Conservation (phyloP, 2,113 vertebrate species). For the Anolis sagrei region DNA sequence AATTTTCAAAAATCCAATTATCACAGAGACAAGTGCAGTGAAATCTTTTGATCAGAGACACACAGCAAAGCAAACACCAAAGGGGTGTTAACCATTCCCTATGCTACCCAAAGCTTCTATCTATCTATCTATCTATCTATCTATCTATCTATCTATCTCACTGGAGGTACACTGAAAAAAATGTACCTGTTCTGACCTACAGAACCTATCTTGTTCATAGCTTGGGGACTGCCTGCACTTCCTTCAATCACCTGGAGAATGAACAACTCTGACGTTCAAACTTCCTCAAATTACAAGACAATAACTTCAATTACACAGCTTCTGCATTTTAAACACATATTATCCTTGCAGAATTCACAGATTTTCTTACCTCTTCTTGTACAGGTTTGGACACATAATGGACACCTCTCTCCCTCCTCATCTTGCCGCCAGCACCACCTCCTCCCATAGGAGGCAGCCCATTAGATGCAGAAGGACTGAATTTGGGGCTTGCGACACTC, state of each 20-base stretch:
- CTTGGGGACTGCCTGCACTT: too few relatives aligned
- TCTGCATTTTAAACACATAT: not conserved
- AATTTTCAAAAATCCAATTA: too few relatives aligned
- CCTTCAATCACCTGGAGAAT: not conserved
- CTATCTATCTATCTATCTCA: too few relatives aligned
- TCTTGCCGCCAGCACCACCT: constrained; percentile 83
- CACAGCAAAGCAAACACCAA: too few relatives aligned
- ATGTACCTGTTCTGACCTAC: too few relatives aligned
- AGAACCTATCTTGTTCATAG: too few relatives aligned
- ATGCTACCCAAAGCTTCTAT: too few relatives aligned
- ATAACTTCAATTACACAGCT: not conserved
- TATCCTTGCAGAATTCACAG: not conserved
- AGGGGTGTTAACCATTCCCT: too few relatives aligned
- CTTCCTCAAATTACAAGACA: not conserved
- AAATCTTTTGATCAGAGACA: too few relatives aligned
- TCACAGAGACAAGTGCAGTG: too few relatives aligned
- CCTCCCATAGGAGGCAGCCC: constrained; percentile 79
- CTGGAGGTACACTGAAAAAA: too few relatives aligned
- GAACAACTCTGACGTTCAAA: not conserved
- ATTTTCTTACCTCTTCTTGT: constrained; percentile 79
- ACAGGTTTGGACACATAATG: constrained; percentile 77
- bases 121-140: too few relatives aligned
- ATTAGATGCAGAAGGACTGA: constrained; percentile 83
- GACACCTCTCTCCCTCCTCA: constrained; percentile 85
- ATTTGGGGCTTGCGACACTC: constrained; percentile 79